Base-by-base conservation (phyloP, 2,888 invertebrate genomes). In the Tridacna crocea region DNA sequence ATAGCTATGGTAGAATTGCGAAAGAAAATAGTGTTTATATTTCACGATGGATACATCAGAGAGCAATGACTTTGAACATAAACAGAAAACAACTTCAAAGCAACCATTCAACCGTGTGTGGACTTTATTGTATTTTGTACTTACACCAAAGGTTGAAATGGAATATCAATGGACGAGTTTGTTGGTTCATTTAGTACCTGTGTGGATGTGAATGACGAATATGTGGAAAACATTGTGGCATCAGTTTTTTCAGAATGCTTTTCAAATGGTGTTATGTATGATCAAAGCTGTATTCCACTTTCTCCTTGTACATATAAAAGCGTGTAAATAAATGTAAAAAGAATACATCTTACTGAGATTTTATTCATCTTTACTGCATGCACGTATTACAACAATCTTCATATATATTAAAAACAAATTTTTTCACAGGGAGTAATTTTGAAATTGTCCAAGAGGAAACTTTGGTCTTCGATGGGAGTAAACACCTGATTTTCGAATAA, bases 91-190 rank as follows among this genome's bases (percentile, higher is more conserved):
- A 73, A 24, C 1, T 80, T 17, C 80, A 80, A 58, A 77, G 77
- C 60, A 26, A 73, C 51, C 24, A 58, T 26, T 73, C 80, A 11
- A 27, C 10, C 4, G 48, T 77, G 36, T 80, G 80, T 47, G 80
- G 80, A 73, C 73, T 77, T 22, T 80, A 80, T 24, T 72, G 77
- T 72, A 66, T 80, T 46, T 77, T 73, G 19, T 80, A 63, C 46
- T 27, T 80, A 22, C 72, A 46, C 58, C 70, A 79, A 48, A 66
- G 79, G 66, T 24, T 74, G 11, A n/a, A n/a, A 22, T 19, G 79
- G 79, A 48, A 8, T 72, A 24, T 24, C 46, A 10, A 26, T 75
- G 24, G 22, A 75, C 36, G 75, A 75, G n/a, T 63, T 78, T 72
- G 12, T 82, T 26, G 60, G 60, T 22, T 24, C 22, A 12, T 79